Percentiles rank a stretch among this genome's conserved stretches.
Evolutionary conservation across 2,888 invertebrate species (phyloP).

Genomic region (Oxystoma pomonae): DNA sequence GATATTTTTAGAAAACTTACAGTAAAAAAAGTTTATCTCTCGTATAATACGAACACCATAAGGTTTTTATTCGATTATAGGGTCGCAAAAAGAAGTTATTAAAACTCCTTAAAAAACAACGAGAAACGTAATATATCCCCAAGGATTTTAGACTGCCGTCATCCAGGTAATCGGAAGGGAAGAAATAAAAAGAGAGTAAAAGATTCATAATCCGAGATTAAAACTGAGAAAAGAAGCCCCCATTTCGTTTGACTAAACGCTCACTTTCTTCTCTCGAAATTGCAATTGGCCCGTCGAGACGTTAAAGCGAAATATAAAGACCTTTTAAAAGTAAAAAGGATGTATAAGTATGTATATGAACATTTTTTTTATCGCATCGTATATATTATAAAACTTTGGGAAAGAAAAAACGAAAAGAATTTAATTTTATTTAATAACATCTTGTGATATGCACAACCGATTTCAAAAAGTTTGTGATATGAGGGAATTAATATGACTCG

Average conservation of each 20-base stretch:
- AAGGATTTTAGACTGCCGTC: slow-evolving; percentile 10
- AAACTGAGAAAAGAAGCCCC: slow-evolving; percentile 8
- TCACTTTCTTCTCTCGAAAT: slow-evolving; percentile 22
- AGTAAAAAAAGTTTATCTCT: too few relatives aligned
- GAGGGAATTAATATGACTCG: too few relatives aligned
- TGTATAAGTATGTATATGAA: too few relatives aligned
- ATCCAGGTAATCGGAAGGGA: slow-evolving; percentile 19
- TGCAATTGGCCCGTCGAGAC: slow-evolving; percentile 9
- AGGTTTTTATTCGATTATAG: slow-evolving; percentile 11
- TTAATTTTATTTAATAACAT: too few relatives aligned
- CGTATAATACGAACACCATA: not conserved
- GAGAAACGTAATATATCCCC: slow-evolving; percentile 24
- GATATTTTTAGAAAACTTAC: too few relatives aligned
- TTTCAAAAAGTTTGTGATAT: too few relatives aligned
- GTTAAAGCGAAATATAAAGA: not conserved
- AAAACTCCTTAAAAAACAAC: slow-evolving; percentile 17
- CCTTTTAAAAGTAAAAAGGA: not conserved
- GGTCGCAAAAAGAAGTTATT: slow-evolving; percentile 15
- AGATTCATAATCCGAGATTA: slow-evolving; percentile 25
- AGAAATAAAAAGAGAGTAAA: slow-evolving; percentile 16
- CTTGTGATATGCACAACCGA: too few relatives aligned
- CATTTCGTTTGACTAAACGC: slow-evolving; percentile 16
- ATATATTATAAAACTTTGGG: not conserved
- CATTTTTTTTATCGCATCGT: not conserved
- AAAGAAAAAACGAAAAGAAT: too few relatives aligned